A percentile compares a stretch with the other conserved stretches of the same genome.
These are phyloP conservation scores for Spheniscus humboldti DNA, from an alignment of 2,797 vertebrate species.

Conservation along the genomic window DNA sequence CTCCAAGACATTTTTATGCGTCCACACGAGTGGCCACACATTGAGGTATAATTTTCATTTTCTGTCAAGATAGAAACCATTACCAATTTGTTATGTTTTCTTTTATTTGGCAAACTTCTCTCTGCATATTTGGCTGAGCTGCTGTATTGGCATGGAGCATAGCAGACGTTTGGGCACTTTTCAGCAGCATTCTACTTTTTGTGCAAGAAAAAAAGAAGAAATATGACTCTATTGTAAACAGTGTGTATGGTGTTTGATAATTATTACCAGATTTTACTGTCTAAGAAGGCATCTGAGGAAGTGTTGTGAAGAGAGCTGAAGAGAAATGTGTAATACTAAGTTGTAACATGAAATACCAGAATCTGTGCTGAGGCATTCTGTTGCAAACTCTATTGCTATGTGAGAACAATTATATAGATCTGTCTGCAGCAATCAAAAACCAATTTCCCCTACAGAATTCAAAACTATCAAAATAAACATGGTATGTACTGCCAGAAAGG, in stretches of 20 bases:
- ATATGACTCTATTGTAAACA: conserved; percentile 77
- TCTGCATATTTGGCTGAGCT: conserved; percentile 75
- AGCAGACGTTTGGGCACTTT: conserved; percentile 74
- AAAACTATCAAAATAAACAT: not conserved
- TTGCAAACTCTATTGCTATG: not conserved
- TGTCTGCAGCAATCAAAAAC: conserved; percentile 3
- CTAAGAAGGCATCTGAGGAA: conserved; percentile 70
- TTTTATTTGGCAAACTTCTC: conserved; percentile 75
- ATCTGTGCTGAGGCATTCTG: conserved; percentile 22
- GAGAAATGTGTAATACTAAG: conserved; percentile 51
- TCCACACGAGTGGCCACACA: conserved; percentile 77
- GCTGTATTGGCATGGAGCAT: conserved; percentile 71
- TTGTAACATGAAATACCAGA: conserved; percentile 54
- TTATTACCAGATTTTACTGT: conserved; percentile 78
- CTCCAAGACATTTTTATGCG: conserved; percentile 75
- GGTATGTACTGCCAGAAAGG: not conserved
- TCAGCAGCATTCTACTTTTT: conserved; percentile 74
- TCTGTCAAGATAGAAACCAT: conserved; percentile 80
- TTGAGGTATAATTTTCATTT: conserved; percentile 77
- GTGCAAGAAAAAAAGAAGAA: conserved; percentile 69
- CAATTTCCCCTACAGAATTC: not conserved
- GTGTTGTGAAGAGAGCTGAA: conserved; percentile 56
- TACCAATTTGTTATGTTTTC: conserved; percentile 81
- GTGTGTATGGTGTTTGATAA: conserved; percentile 74
- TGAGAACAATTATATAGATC: conserved; percentile 4